Evolutionary conservation across 2,113 vertebrate species (phyloP), one percentile per base, ranked within the genome.

Genomic region (Myiozetetes cayanensis): DNA sequence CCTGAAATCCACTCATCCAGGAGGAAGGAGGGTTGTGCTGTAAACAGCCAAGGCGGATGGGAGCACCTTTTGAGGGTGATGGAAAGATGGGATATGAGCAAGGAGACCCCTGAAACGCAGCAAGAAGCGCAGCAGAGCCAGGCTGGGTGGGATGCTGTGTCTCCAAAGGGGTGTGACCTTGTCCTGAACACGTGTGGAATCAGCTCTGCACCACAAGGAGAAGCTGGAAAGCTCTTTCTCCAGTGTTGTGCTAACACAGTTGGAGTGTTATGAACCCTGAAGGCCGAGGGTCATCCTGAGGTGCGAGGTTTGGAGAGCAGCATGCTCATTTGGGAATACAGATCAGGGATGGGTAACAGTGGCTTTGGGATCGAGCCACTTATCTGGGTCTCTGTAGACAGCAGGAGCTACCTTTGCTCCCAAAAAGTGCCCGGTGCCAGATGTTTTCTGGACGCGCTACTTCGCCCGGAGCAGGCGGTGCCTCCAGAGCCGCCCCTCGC

Each of bases 301-400:
- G 20, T 22, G 47, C 2, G 20, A 79, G 20, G 20, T 20, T 35
- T 9, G 14, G n/a, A 44, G 31, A 66, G 33, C 17, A n/a, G n/a
- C n/a, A n/a, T n/a, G n/a, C n/a, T n/a, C 3, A 0, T 59, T 61
- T 4, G 9, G 39, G 39, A 41, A 13, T 6, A 43, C 0, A n/a
- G 1, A 33, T 39, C 24, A 2, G 49, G 39, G 25, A 10, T 22
- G 27, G 44, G 8, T 4, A 33, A 55, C 2, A 1, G 19, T 2
- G 14, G 23, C 79, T 74, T 53, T 6, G 52, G 67, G 58, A 55
- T 35, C 1, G 1, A 33, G 46, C 11, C 21, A 1, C 72, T 31
- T 19, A 5, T 6, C 49, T 18, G 27, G 30, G 18, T 35, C 82
- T 13, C 8, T 4, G 4, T 2, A 21, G 50, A 41, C 33, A 25